These are phyloP conservation scores for Drosophila anceps DNA, from an alignment of 2,888 invertebrate species.

Conservation along the genomic window DNA sequence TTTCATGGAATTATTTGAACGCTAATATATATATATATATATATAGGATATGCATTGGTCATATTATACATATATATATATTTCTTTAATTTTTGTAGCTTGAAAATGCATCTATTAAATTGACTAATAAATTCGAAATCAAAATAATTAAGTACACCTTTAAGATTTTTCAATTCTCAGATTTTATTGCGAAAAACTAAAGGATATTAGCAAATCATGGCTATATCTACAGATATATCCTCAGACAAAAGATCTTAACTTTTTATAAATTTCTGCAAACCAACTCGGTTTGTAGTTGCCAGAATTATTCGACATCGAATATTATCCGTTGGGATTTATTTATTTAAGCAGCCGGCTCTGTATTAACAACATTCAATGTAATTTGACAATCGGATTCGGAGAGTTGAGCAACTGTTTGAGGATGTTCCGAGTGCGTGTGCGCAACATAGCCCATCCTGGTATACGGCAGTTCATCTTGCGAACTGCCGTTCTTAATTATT, in stretches of 20 bases:
- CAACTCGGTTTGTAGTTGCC: neutral
- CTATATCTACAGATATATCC: too few relatives aligned
- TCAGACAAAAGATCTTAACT: too few relatives aligned
- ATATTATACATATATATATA: neutral
- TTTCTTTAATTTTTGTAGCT: neutral
- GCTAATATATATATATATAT: too few relatives aligned
- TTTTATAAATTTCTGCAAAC: too few relatives aligned
- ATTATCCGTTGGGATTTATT: neutral
- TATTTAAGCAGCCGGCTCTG: conserved; percentile 6
- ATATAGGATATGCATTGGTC: too few relatives aligned
- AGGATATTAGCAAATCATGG: too few relatives aligned
- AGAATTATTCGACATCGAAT: neutral
- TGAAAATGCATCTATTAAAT: neutral
- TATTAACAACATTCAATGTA: conserved; percentile 13
- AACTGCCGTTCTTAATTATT: conserved; percentile 56
- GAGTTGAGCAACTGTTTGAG: conserved; percentile 30
- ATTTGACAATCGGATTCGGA: conserved; percentile 7
- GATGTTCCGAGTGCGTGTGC: conserved; percentile 51
- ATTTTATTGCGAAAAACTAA: too few relatives aligned
- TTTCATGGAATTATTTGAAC: neutral
- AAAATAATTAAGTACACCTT: neutral
- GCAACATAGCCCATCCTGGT: conserved; percentile 62
- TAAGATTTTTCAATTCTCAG: too few relatives aligned
- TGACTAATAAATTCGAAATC: neutral
- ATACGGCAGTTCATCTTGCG: conserved; percentile 70